A percentile compares a stretch with the other conserved stretches of the same genome.
These are phyloP conservation scores for Glaucomys volans DNA, from an alignment of 2,113 vertebrate species.

Conservation along the genomic window DNA sequence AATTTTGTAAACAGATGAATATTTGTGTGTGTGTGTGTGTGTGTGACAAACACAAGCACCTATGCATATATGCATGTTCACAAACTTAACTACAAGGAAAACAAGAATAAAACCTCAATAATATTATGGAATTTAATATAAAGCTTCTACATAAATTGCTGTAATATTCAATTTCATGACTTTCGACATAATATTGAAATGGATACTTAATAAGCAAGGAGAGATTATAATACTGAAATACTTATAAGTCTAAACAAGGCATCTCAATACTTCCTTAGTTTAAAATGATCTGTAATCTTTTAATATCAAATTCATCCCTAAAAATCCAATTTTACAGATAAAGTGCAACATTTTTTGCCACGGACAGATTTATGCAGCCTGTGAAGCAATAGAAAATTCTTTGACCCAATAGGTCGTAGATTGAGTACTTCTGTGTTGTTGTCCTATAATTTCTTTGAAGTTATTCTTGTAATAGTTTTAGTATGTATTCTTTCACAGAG, in stretches of 20 bases:
- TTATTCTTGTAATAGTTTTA: neutral
- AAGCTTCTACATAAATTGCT: too few species aligned
- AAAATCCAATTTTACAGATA: neutral
- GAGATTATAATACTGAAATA: neutral
- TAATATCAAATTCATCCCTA: neutral
- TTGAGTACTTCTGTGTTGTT: neutral
- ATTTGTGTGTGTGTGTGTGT: neutral
- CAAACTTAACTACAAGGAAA: neutral
- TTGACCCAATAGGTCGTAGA: neutral
- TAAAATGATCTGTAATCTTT: neutral
- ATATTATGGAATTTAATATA: neutral
- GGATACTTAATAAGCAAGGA: neutral
- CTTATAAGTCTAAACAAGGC: neutral
- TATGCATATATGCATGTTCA: neutral
- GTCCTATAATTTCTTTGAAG: neutral
- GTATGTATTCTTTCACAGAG: neutral
- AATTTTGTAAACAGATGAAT: neutral
- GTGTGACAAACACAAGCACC: neutral
- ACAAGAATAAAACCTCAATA: neutral
- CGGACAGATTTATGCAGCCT: neutral
- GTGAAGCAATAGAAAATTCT: neutral
- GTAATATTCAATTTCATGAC: too few species aligned
- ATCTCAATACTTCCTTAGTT: neutral
- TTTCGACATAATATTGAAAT: too few species aligned
- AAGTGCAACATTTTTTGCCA: neutral